These are phyloP conservation scores for Azorinus chamasolen DNA, from an alignment of 2,888 invertebrate genomes.

Conservation along the genomic window DNA sequence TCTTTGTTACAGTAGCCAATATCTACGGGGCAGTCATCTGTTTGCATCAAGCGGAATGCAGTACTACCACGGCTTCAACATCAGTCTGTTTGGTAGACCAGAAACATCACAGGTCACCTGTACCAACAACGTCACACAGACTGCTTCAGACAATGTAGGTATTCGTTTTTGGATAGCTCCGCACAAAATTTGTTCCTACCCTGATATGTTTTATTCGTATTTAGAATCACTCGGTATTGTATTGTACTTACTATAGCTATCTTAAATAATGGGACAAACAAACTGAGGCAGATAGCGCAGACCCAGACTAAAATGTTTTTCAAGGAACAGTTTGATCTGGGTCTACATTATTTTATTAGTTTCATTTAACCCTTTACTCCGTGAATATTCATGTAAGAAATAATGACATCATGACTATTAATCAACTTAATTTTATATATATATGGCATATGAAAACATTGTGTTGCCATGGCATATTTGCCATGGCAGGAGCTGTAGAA, in stretches of 20 bases:
- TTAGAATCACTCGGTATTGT: neutral
- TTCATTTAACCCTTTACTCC: too few relatives aligned
- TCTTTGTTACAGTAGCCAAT: conserved; percentile 66
- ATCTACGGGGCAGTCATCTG: conserved; percentile 78
- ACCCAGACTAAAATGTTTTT: too few relatives aligned
- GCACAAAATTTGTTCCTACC: neutral
- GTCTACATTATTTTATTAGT: too few relatives aligned
- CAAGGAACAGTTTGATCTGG: too few relatives aligned
- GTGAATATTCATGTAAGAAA: too few relatives aligned
- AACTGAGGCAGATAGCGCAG: too few relatives aligned
- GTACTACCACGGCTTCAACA: conserved; percentile 88
- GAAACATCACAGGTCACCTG: conserved; percentile 84
- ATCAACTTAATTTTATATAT: too few relatives aligned
- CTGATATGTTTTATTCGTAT: neutral
- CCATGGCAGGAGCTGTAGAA: too few relatives aligned
- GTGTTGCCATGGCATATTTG: too few relatives aligned
- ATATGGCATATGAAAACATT: too few relatives aligned
- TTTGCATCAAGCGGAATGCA: conserved; percentile 88
- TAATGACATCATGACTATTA: too few relatives aligned
- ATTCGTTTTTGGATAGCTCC: neutral
- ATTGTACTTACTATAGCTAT: neutral
- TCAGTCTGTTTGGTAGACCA: conserved; percentile 87
- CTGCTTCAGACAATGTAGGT: conserved; percentile 8
- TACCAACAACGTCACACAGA: conserved; percentile 86
- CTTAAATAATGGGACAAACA: too few relatives aligned